Evolutionary conservation across 2,888 invertebrate genomes (phyloP), one percentile per base, ranked within the genome.

Genomic region (Lasioglossum pauxillum): DNA sequence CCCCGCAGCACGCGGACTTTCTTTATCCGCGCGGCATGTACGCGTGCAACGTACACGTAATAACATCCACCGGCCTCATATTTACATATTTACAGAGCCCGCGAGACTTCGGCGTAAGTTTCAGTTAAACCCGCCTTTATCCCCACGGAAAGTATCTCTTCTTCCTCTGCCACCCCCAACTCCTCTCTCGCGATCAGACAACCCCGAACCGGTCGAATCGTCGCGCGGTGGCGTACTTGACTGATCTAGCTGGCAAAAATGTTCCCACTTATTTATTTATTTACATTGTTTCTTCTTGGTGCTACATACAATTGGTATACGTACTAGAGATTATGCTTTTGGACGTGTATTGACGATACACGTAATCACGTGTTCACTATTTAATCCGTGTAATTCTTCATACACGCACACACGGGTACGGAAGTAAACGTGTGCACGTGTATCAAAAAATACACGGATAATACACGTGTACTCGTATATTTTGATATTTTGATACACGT

Each of bases 31-130:
- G 49, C 80, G n/a, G 69, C n/a, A 41, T 80, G 35, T 75, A 75
- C 64, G 78, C 83, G 72, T 44, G 64, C 79, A 35, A 44, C 80
- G 84, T 77, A 89, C 85, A 53, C 78, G 84, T 91, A 93, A 92
- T 91, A 92, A 90, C 91, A 92, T 91, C 89, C 88, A 87, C 89
- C 91, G 88, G 90, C 88, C 87, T 89, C 86, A 73, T 89, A 93
- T 94, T 93, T 94, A 93, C 93, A 93, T 94, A 93, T 94, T 94
- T 93, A 92, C 92, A 87, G 84, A 90, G 89, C 75, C 90, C 87
- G 84, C 88, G 86, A 88, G 86, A 67, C 19, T 35, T 89, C 92
- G 88, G 85, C 80, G 79, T 85, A 90, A 91, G 91, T 90, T 92
- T 90, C 86, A 86, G 87, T 90, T 90, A 89, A 91, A 89, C 78